A percentile compares a stretch with the other conserved stretches of the same genome.
phyloP scores from a whole-genome alignment of 2,888 invertebrate species.

The Dichetophora obliterata region DNA sequence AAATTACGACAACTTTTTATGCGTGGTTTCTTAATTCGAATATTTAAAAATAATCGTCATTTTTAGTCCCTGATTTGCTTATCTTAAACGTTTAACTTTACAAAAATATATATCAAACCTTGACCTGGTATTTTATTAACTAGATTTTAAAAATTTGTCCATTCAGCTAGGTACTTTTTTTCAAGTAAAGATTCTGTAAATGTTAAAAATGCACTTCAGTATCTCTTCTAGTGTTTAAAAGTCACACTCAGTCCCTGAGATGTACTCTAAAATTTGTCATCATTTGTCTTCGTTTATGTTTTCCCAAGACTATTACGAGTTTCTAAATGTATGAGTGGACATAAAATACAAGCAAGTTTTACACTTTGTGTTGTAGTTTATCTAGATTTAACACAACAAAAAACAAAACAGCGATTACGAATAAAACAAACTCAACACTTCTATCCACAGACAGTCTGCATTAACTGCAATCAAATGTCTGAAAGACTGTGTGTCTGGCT shows the following conservation, averaged over 20 bases:
- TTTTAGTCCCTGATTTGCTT: no score
- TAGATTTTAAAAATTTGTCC: no score
- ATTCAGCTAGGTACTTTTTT: no score
- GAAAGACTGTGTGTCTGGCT: not conserved
- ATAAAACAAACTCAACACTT: not conserved
- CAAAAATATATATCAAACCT: no score
- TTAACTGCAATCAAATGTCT: conserved; percentile 3
- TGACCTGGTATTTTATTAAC: no score
- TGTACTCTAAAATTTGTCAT: conserved; percentile 6
- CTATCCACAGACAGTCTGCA: not conserved
- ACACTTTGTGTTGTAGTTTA: not conserved
- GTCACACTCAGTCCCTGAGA: not conserved
- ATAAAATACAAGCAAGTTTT: not conserved
- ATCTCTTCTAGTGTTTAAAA: no score
- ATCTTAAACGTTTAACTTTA: no score
- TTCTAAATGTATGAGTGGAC: not conserved
- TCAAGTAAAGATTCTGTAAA: no score
- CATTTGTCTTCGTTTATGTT: conserved; percentile 24
- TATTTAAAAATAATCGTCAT: no score
- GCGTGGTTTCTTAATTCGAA: no score
- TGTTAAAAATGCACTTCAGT: no score
- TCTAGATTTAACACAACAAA: not conserved
- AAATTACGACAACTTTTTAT: no score
- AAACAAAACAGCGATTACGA: not conserved
- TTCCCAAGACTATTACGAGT: not conserved